Base-by-base conservation (phyloP, 2,888 invertebrate species). In the Cecidostiba fungosa region DNA sequence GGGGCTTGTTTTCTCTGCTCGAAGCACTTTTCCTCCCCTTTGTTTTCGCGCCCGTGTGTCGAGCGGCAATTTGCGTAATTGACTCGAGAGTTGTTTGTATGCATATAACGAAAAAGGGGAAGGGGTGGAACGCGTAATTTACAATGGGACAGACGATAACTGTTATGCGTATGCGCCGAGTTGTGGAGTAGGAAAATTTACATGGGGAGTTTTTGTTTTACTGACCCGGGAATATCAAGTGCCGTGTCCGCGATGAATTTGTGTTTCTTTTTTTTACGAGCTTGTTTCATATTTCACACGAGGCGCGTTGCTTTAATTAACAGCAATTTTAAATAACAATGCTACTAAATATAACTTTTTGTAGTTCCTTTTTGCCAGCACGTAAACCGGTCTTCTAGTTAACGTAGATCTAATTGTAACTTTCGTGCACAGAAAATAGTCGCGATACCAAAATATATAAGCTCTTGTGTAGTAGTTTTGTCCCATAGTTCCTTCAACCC, bases 61-160 rank as follows among this genome's bases (percentile, higher is more conserved):
- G 85, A 79, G 72, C 86, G 77, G 83, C 86, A 86, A 86, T 86
- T 86, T 86, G 77, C 82, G 86, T 86, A 86, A 86, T 86, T 83
- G 86, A 83, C 83, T 83, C 80, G 69, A 83, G 86, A 50, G 85
- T 43, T 39, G 80, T 79, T 83, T 76, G 77, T 26, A 19, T 16
- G 70, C 16, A 47, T 50, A 32, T 29, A 54, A 32, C 19, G n/a
- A n/a, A 16, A 4, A 5, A 12, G 19, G 43, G 0, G 23, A 8
- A 32, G 50, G 1, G 23, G 19, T 50, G 19, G 54, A 5, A 59
- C 59, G n/a, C 62, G 50, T 72, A 73, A 84, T 78, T 73, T 78
- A 73, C 73, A 32, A 23, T 23, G 77, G 26, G 47, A 36, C 43
- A 66, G 78, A 66, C 84, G 84, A 78, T 73, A 84, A 78, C 73